Evolutionary conservation across 1,140 invertebrate species (phyloP), one percentile per base, ranked within the genome.

Genomic region (Polypedilum pembai): DNA sequence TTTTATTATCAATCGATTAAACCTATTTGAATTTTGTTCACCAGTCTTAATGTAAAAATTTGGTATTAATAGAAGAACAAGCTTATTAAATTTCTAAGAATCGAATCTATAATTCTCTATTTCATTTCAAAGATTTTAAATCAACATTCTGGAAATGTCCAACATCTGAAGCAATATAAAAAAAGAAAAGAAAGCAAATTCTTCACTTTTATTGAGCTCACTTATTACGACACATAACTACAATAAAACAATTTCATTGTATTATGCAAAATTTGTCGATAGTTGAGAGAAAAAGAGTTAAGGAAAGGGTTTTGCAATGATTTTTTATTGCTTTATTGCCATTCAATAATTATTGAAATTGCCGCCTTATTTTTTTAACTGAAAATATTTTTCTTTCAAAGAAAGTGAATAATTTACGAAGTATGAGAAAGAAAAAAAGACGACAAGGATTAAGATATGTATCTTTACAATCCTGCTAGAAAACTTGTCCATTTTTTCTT

Each of bases 261-360:
- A 33, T 33, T 33, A 33, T 33, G 24, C 24, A 33, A 33, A 33
- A 33, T 1, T 3, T 33, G 24, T 33, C 24, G 24, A 33, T 5
- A 33, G 1, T 33, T 33, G 5, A 33, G 5, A 33, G 24, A 15
- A 15, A 56, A 56, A 56, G 45, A 56, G 45, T 56, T 56, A 15
- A 56, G 45, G 45, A 56, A 56, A 56, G 45, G 45, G 65, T 69
- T 69, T 20, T 69, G 8, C 17, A 69, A 8, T 69, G 5, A 20
- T 20, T 69, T 33, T 33, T 69, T 69, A 69, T 69, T 21, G 65
- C 20, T 69, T 69, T 20, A 69, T 69, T 18, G 17, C 17, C 8
- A 69, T 69, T 69, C 65, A 69, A 69, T 33, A 33, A 69, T 69
- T 69, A 69, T 69, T 69, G 65, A 69, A 21, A 20, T 69, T 69